Conservation (phyloP, 2,888 invertebrate species). For the Apeira syringaria region DNA sequence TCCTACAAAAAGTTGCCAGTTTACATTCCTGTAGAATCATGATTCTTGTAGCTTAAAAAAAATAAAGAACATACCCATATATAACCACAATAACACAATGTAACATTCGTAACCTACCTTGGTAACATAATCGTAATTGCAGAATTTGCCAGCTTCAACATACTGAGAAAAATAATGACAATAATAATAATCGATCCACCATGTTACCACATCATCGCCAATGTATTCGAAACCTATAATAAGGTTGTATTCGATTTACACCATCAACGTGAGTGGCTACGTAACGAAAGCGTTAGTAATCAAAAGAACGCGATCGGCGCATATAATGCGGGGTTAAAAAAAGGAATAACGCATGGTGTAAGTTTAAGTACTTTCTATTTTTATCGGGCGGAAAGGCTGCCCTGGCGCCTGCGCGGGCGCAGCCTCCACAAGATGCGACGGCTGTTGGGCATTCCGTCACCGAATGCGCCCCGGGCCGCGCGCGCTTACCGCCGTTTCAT, state of each 20-base stretch:
- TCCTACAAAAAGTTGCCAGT: too few species aligned
- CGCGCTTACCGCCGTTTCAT: slow-evolving; percentile 52
- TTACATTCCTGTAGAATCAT: too few species aligned
- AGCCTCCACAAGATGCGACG: slow-evolving; percentile 61
- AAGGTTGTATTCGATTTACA: slow-evolving; percentile 30
- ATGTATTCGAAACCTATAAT: slow-evolving; percentile 17
- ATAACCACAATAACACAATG: too few species aligned
- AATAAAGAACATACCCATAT: too few species aligned
- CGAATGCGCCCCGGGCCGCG: slow-evolving; percentile 73
- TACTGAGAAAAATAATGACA: too few species aligned
- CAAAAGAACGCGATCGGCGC: slow-evolving; percentile 57
- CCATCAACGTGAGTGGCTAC: slow-evolving; percentile 28
- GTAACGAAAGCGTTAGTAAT: slow-evolving; percentile 61
- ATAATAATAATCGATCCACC: slow-evolving; percentile 2
- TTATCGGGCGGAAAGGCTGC: slow-evolving; percentile 76
- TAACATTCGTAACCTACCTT: too few species aligned
- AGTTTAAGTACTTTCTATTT: slow-evolving; percentile 79
- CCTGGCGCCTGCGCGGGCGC: slow-evolving; percentile 52
- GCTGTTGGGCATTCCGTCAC: slow-evolving; percentile 74
- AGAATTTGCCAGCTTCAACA: too few species aligned
- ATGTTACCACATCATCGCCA: slow-evolving; percentile 6
- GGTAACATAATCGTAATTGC: too few species aligned
- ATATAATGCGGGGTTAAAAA: slow-evolving; percentile 75
- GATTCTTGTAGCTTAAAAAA: too few species aligned
- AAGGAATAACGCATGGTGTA: slow-evolving; percentile 64